Base-by-base conservation (phyloP, 1,140 invertebrate species). In the Hesperophylax magnus region DNA sequence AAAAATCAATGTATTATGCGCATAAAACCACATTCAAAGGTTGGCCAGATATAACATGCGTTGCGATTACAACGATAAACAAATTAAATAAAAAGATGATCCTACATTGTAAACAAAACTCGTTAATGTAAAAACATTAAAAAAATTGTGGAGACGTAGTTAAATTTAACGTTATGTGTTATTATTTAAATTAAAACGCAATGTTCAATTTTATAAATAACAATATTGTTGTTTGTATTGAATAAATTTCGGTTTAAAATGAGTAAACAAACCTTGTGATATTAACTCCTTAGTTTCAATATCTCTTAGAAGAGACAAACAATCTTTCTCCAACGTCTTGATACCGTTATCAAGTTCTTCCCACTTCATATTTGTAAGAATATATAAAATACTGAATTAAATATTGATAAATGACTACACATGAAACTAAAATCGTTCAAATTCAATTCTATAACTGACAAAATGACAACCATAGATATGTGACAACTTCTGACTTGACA, bases 241-340 rank as follows among this genome's bases (percentile, higher is more conserved):
- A 47, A 71, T 53, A 11, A 52, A 11, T 47, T 18, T 20, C n/a
- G 34, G 18, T 39, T 54, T 1, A 65, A 24, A 65, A 65, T 24
- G 61, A 14, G 8, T 65, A 22, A 65, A 58, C 17, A 8, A 72
- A 79, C 77, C 67, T 79, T 79, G 77, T 11, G 77, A 78, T 22
- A 56, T 27, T 20, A 67, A 39, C 47, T 78, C 77, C 52, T 67
- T 78, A n/a, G 34, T 78, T 78, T 78, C 77, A 53, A 78, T 78
- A 54, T 78, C 14, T 31, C 15, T 53, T n/a, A 78, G 27, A 15
- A 65, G 20, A 14, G 60, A 60, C 15, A 54, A 47, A 78, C 52
- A 78, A 31, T 65, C 77, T 27, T 78, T 78, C 61, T 67, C 61
- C 15, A 78, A 15, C 24, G 39, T 11, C 15, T 31, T 52, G 15